These are phyloP conservation scores for Brachionus sp. DNA, from an alignment of 1,140 invertebrate species.

Conservation along the genomic window DNA sequence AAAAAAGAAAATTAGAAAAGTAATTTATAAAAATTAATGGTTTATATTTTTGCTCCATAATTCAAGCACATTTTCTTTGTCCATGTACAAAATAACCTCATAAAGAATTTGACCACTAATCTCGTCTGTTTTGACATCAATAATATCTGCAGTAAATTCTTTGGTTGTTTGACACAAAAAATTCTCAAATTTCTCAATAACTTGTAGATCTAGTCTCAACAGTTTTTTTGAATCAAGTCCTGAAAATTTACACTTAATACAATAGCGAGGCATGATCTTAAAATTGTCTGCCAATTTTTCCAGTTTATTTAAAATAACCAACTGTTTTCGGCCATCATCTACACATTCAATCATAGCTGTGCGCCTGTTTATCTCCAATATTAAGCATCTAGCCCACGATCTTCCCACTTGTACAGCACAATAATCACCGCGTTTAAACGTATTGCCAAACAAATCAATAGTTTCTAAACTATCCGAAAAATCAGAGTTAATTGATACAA, in stretches of 20 bases:
- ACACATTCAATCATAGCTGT: constrained; percentile 15
- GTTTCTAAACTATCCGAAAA: neutral
- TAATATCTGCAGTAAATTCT: neutral
- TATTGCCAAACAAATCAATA: neutral
- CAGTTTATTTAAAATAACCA: neutral
- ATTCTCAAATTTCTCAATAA: neutral
- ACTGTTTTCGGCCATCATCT: neutral
- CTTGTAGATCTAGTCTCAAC: neutral
- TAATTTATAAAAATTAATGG: neutral
- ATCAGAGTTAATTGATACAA: neutral
- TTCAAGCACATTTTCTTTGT: neutral
- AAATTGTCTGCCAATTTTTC: constrained; percentile 32
- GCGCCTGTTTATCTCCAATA: neutral
- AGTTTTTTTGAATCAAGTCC: neutral
- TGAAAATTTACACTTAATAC: neutral
- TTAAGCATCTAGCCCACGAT: constrained; percentile 1
- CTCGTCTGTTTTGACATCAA: constrained; percentile 3
- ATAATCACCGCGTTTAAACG: neutral
- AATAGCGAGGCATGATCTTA: constrained; percentile 26
- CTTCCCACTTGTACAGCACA: neutral
- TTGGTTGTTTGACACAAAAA: constrained; percentile 10
- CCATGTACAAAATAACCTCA: constrained; percentile 6
- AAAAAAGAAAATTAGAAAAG: too few relatives aligned
- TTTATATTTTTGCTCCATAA: neutral
- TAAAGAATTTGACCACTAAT: neutral